Evolutionary conservation across 2,888 invertebrate species (phyloP).

Genomic region (Macrophya annulata): DNA sequence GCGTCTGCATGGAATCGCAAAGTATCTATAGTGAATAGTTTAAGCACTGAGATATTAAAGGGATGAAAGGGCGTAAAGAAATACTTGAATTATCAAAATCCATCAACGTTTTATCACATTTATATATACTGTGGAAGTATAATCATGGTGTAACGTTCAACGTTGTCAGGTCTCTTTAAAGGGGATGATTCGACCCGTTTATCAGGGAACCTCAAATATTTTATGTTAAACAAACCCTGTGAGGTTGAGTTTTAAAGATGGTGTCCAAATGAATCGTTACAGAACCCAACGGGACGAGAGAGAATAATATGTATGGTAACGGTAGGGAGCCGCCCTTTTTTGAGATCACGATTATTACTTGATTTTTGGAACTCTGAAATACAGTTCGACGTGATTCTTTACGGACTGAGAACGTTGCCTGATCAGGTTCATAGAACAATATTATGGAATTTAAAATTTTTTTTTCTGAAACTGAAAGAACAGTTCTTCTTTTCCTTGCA

Average conservation of each 20-base stretch:
- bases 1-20: not conserved
- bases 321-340: not conserved
- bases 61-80: not conserved
- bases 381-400: not conserved
- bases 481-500: not conserved
- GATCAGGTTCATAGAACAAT: not conserved
- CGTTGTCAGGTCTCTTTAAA: not conserved
- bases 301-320: not conserved
- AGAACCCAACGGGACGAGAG: not conserved
- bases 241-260: not conserved
- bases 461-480: not conserved
- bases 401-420: not conserved
- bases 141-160: not conserved
- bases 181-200: slow-evolving; percentile 20
- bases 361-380: not conserved
- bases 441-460: not conserved
- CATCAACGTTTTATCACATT: slow-evolving; percentile 17
- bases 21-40: not conserved
- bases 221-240: slow-evolving; percentile 9
- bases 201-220: slow-evolving; percentile 9
- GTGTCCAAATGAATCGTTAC: not conserved
- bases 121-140: slow-evolving; percentile 9
- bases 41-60: not conserved
- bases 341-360: not conserved
- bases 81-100: slow-evolving; percentile 7